phyloP scores from a whole-genome alignment of 1,140 invertebrate species.

The Lutraria rhynchaena region DNA sequence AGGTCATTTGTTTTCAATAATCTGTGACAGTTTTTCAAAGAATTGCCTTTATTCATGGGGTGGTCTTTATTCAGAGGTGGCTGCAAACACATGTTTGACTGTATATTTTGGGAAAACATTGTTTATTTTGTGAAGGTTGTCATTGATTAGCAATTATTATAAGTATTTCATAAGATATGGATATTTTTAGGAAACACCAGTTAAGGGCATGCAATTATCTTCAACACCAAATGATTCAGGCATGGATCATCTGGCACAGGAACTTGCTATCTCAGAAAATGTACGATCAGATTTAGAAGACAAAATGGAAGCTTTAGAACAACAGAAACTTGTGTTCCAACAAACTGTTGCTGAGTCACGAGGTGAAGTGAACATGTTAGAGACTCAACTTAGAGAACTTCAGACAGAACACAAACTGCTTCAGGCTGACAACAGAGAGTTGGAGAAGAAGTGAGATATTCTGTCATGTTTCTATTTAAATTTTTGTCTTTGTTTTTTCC shows the following conservation, averaged over 20 bases:
- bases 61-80: too few relatives aligned
- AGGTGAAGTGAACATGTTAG: conserved; percentile 51
- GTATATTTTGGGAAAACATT: too few relatives aligned
- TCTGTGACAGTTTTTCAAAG: too few relatives aligned
- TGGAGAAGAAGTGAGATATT: conserved; percentile 57
- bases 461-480: too few relatives aligned
- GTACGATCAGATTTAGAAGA: conserved; percentile 35
- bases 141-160: too few relatives aligned
- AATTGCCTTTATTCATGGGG: too few relatives aligned
- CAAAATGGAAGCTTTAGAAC: conserved; percentile 54
- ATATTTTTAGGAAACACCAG: conserved; percentile 37
- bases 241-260: conserved; percentile 44
- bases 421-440: conserved; percentile 5
- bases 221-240: conserved; percentile 45
- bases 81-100: too few relatives aligned
- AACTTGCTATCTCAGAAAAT: conserved; percentile 40
- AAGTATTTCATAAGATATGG: too few relatives aligned
- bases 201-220: conserved; percentile 16
- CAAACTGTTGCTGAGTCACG: conserved; percentile 45
- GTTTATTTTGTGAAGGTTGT: too few relatives aligned
- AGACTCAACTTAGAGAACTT: conserved; percentile 26
- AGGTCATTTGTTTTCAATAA: too few relatives aligned
- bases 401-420: conserved; percentile 29
- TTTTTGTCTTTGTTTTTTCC: too few relatives aligned
- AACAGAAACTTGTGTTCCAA: conserved; percentile 50